These are phyloP conservation scores for Drosophila bocqueti DNA, from an alignment of 1,140 invertebrate species.

Conservation along the genomic window DNA sequence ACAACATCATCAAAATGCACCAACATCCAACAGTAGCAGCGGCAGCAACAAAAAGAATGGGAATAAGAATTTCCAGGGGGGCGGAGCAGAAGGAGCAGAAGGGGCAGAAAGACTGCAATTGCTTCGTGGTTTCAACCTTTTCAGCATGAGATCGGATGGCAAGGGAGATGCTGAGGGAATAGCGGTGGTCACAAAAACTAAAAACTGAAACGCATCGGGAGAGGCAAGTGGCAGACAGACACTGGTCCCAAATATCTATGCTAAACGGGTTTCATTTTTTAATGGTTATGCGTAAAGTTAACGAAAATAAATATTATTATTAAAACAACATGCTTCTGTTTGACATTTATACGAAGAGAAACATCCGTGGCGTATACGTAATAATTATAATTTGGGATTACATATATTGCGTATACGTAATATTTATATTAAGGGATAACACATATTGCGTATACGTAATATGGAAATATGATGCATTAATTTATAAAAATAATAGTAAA, in stretches of 20 bases:
- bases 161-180: not conserved
- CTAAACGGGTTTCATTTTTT: not conserved
- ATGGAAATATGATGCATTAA: not conserved
- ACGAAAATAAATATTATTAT: not conserved
- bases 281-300: not conserved
- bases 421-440: rapidly evolving
- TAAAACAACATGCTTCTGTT: not conserved
- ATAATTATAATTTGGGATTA: not conserved
- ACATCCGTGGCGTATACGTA: conserved; percentile 11
- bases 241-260: conserved; percentile 13
- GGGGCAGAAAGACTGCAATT: conserved; percentile 68
- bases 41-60: conserved; percentile 26
- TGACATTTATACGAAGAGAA: too few species aligned
- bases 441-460: not conserved
- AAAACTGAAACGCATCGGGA: conserved; percentile 68
- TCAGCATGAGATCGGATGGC: conserved; percentile 31
- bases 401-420: not conserved
- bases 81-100: not conserved
- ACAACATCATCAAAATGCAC: conserved; percentile 79
- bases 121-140: conserved; percentile 76
- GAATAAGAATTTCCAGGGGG: conserved; percentile 14
- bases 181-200: conserved; percentile 59
- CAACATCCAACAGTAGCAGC: conserved; percentile 43
- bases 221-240: conserved; percentile 2
- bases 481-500: too few species aligned